These are phyloP conservation scores for Periparus ater DNA, from an alignment of 2,797 vertebrate species.

Conservation along the genomic window DNA sequence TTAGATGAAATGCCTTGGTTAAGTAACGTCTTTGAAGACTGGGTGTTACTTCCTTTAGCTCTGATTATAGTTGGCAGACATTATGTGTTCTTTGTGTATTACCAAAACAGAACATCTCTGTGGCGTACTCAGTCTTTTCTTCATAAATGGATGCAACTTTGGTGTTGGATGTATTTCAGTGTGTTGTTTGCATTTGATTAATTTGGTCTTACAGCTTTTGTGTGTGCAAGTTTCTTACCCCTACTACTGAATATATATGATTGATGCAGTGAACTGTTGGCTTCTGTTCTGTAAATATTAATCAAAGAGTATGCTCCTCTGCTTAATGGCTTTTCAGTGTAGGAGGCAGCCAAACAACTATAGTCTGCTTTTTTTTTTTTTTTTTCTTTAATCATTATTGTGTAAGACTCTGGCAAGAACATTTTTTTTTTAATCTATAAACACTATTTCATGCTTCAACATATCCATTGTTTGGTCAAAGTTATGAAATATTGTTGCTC, in stretches of 20 bases:
- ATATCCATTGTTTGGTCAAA: slow-evolving; percentile 55
- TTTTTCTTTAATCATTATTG: slow-evolving; percentile 40
- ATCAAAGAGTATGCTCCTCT: slow-evolving; percentile 21
- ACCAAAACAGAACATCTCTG: slow-evolving; percentile 11
- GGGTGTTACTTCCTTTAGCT: slow-evolving; percentile 54
- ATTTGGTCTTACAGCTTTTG: background rate
- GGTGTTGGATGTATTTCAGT: background rate
- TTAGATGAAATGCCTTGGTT: slow-evolving; percentile 39
- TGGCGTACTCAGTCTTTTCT: background rate
- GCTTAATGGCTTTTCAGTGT: slow-evolving; percentile 18
- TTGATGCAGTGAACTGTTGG: slow-evolving; percentile 15
- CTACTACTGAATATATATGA: background rate
- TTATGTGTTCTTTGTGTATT: background rate
- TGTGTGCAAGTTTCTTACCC: background rate
- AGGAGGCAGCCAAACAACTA: background rate
- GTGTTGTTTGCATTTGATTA: slow-evolving; percentile 14
- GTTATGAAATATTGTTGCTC: slow-evolving; percentile 63
- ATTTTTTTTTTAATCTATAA: slow-evolving; percentile 42
- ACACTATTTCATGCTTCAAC: slow-evolving; percentile 53
- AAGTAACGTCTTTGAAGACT: slow-evolving; percentile 52
- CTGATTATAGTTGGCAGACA: slow-evolving; percentile 44
- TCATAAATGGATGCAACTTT: background rate
- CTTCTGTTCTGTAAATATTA: slow-evolving; percentile 36
- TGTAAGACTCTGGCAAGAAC: slow-evolving; percentile 42
- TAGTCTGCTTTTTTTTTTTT: slow-evolving; percentile 21